phyloP scores from a whole-genome alignment of 1,140 invertebrate genomes.

The Tenebrio molitor region DNA sequence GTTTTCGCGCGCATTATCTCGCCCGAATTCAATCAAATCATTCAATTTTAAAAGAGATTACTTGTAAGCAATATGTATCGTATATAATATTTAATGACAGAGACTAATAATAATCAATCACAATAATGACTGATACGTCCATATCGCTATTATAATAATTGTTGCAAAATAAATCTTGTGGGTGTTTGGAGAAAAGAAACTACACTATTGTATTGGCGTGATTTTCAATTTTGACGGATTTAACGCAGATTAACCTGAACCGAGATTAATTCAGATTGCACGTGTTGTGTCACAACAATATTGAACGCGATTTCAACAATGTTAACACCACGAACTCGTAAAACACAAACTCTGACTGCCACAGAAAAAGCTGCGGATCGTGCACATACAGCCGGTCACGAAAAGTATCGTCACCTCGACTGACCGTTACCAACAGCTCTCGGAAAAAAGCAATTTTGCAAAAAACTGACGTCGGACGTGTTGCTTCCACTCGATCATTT shows the following conservation, averaged over 20 bases:
- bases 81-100: slow-evolving; percentile 19
- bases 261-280: slow-evolving; percentile 10
- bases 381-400: no score
- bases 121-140: slow-evolving; percentile 28
- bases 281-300: neutral
- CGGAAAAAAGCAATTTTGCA: no score
- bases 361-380: no score
- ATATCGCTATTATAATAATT: slow-evolving; percentile 36
- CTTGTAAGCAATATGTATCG: slow-evolving; percentile 23
- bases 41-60: slow-evolving; percentile 28
- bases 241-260: neutral
- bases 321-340: no score
- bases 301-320: no score
- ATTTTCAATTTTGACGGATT: slow-evolving; percentile 22
- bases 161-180: slow-evolving; percentile 33
- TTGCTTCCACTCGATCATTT: no score
- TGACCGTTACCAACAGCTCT: no score
- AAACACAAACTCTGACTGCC: no score
- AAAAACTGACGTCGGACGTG: no score
- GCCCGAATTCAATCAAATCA: slow-evolving; percentile 9
- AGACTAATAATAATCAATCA: slow-evolving; percentile 24
- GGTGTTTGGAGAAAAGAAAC: slow-evolving; percentile 21
- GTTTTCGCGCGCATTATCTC: slow-evolving; percentile 21
- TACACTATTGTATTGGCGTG: slow-evolving; percentile 15
- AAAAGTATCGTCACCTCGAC: no score